A percentile compares a stretch with the other conserved stretches of the same genome.
These are phyloP conservation scores for Ameiurus melas DNA, from an alignment of 2,113 vertebrate species.

Conservation along the genomic window DNA sequence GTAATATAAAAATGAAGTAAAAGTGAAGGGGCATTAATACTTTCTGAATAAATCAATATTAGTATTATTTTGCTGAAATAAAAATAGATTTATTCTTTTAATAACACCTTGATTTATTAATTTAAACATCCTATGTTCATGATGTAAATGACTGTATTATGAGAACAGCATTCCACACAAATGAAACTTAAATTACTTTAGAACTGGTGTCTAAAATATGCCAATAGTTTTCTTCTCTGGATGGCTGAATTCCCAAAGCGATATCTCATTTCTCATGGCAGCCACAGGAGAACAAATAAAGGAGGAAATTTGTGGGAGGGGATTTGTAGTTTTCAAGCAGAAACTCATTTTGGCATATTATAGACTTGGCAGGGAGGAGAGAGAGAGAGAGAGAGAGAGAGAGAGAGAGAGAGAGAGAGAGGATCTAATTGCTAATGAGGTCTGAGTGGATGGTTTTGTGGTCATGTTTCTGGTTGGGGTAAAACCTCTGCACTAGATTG, in stretches of 20 bases:
- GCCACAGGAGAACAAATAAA: slow-evolving; percentile 43
- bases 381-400: slow-evolving; percentile 23
- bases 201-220: slow-evolving; percentile 21
- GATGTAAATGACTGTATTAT: neutral
- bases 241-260: slow-evolving; percentile 39
- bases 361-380: slow-evolving; percentile 33
- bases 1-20: neutral
- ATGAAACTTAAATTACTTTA: slow-evolving; percentile 20
- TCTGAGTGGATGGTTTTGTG: slow-evolving; percentile 44
- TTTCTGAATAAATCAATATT: neutral
- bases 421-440: slow-evolving; percentile 44
- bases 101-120: neutral
- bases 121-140: neutral
- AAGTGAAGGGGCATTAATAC: neutral
- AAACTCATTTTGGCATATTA: slow-evolving; percentile 44
- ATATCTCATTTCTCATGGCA: slow-evolving; percentile 45
- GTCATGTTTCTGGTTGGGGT: slow-evolving; percentile 46
- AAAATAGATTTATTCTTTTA: neutral
- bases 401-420: slow-evolving; percentile 17
- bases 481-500: slow-evolving; percentile 28
- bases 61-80: neutral
- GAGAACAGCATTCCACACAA: slow-evolving; percentile 1
- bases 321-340: slow-evolving; percentile 49
- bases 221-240: slow-evolving; percentile 16
- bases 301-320: slow-evolving; percentile 32